Base-by-base conservation (phyloP, 30 jellyfish, hydroid and myxozoan species). In the Aurelia aurita region DNA sequence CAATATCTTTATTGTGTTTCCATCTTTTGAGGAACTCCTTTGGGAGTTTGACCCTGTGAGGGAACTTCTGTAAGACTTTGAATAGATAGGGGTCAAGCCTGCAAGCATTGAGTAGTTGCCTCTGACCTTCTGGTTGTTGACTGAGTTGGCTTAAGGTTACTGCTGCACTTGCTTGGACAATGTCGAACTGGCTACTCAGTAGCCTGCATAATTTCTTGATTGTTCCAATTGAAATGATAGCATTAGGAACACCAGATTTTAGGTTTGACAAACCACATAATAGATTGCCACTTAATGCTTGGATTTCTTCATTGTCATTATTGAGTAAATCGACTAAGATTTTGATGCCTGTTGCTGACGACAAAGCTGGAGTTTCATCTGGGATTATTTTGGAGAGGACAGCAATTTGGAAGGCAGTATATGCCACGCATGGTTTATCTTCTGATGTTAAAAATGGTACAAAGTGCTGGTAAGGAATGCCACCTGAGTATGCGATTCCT, bases 181-280 rank as follows among this genome's bases (percentile, higher is more conserved):
- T 75, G 69, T 86, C 89, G 62, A 44, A 67, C 35, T 57, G 85
- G 11, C 89, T 59, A 44, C 58, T 44, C 58, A 86, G 85, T 13
- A 75, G 74, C 14, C 55, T 49, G 72, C 95, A 86, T 1, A 86
- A 84, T 35, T 53, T 77, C 23, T 75, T 55, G 27, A 86, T 57
- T 8, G 95, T 86, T 5, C 89, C 95, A 25, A 86, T 86, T 7
- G 95, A 74, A 12, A 86, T 72, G 32, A 86, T 70, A 27, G 95
- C 95, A 65, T 86, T 82, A 47, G 89, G 89, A 20, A 86, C 81
- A 19, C 95, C 95, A 16, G 93, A 72, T 45, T 73, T 84, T 62
- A 71, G 74, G 55, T 58, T 71, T 28, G 87, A 55, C 20, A 84
- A 68, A 55, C 93, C 93, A 57, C 74, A 71, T 10, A 84, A 62